Evolutionary conservation across 2,888 invertebrate species (phyloP).

Genomic region (Miltochrista miniata): DNA sequence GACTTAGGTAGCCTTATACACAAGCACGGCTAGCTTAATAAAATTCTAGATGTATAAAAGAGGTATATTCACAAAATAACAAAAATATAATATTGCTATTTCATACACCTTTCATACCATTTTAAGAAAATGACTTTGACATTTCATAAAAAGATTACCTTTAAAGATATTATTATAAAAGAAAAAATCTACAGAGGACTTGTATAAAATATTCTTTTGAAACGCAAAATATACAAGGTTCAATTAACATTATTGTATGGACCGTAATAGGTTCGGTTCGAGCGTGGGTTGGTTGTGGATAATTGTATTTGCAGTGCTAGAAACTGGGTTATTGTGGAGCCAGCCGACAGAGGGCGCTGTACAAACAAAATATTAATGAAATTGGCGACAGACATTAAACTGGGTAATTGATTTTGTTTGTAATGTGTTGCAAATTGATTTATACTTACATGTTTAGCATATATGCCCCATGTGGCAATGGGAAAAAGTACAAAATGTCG

Average conservation of each 20-base stretch:
- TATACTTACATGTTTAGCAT: no score
- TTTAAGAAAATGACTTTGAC: no score
- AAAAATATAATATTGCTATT: no score
- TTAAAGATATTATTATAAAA: no score
- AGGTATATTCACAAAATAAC: no score
- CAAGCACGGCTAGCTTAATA: no score
- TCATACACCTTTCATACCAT: no score
- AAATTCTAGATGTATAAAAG: no score
- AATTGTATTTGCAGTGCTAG: slow-evolving; percentile 7
- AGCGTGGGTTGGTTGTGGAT: not conserved
- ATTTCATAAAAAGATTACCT: no score
- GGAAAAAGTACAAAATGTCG: no score
- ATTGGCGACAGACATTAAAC: slow-evolving; percentile 4
- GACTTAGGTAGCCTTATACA: no score
- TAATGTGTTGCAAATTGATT: not conserved
- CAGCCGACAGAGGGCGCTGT: not conserved
- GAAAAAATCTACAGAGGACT: not conserved
- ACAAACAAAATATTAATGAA: slow-evolving; percentile 13
- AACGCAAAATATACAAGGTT: slow-evolving; percentile 6
- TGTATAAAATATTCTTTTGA: not conserved
- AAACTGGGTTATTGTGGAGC: not conserved
- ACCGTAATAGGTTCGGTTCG: slow-evolving; percentile 8
- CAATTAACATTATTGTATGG: slow-evolving; percentile 13
- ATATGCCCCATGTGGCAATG: no score
- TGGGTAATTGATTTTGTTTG: not conserved